Evolutionary conservation across 2,113 vertebrate species (phyloP).

Genomic region (Chaetodon trifascialis): DNA sequence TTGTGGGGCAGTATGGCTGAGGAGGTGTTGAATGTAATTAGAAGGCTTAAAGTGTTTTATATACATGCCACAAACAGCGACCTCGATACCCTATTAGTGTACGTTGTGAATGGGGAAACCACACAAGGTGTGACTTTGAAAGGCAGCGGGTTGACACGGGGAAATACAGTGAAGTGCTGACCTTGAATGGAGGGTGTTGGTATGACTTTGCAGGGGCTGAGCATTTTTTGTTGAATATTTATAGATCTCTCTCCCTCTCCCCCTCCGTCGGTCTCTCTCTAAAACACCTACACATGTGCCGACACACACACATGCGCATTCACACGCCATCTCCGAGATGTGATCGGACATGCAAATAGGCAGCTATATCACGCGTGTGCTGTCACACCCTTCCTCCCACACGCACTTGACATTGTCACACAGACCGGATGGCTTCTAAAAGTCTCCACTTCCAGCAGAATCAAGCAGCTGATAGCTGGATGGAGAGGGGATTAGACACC

Average conservation of each 20-base stretch:
- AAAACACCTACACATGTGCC: slow-evolving; percentile 48
- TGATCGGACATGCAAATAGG: slow-evolving; percentile 43
- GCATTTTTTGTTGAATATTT: slow-evolving; percentile 73
- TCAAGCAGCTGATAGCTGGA: slow-evolving; percentile 54
- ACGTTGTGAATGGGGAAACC: slow-evolving; percentile 24
- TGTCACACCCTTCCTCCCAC: neutral
- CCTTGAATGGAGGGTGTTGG: slow-evolving; percentile 60
- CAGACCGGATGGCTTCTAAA: slow-evolving; percentile 13
- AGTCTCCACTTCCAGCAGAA: slow-evolving; percentile 24
- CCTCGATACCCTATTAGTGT: slow-evolving; percentile 11
- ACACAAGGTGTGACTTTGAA: slow-evolving; percentile 6
- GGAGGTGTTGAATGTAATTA: neutral
- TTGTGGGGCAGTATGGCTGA: neutral
- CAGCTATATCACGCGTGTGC: neutral
- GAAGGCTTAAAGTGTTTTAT: neutral
- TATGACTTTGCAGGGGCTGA: slow-evolving; percentile 66
- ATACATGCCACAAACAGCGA: neutral
- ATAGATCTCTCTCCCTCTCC: slow-evolving; percentile 38
- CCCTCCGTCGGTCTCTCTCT: slow-evolving; percentile 33
- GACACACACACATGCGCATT: neutral
- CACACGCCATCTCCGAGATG: neutral
- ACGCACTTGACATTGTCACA: slow-evolving; percentile 31
- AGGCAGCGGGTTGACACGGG: slow-evolving; percentile 30
- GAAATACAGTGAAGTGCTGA: slow-evolving; percentile 44
- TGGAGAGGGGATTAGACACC: slow-evolving; percentile 63